Evolutionary conservation across 1,140 invertebrate species (phyloP).

Genomic region (Elymnias hypermnestra): DNA sequence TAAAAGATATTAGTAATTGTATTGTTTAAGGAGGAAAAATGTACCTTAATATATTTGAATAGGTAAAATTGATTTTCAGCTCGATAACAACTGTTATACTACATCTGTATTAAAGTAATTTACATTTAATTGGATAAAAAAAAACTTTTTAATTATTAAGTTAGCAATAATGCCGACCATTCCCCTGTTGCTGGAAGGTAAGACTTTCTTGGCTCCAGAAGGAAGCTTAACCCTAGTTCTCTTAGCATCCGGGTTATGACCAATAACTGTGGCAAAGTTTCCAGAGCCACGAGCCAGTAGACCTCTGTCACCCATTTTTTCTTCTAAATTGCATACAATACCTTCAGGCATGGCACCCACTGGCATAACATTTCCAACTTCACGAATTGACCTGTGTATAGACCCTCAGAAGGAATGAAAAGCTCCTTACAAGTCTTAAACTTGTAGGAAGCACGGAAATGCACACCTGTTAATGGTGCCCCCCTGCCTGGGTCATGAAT

Average conservation of each 20-base stretch:
- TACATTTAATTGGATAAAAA: too few relatives aligned
- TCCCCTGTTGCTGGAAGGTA: conserved; percentile 97
- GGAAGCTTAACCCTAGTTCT: conserved; percentile 98
- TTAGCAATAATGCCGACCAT: too few relatives aligned
- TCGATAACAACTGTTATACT: too few relatives aligned
- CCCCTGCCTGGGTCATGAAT: conserved; percentile 99
- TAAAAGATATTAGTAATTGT: too few relatives aligned
- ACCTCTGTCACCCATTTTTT: conserved; percentile 98
- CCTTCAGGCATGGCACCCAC: conserved; percentile 99
- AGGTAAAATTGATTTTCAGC: too few relatives aligned
- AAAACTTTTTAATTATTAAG: too few relatives aligned
- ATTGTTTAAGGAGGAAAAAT: too few relatives aligned
- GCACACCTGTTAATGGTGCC: conserved; percentile 96
- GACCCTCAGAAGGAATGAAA: conserved; percentile 98
- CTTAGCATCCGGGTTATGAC: conserved; percentile 98
- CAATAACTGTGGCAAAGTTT: conserved; percentile 99
- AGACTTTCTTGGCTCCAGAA: conserved; percentile 98
- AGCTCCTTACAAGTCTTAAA: conserved; percentile 97
- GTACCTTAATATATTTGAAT: too few relatives aligned
- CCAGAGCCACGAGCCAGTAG: conserved; percentile 97
- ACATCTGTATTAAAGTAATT: too few relatives aligned
- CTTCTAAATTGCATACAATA: conserved; percentile 98
- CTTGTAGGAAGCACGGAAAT: conserved; percentile 98
- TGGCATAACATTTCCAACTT: conserved; percentile 92
- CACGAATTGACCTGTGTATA: conserved; percentile 98